phyloP scores from a whole-genome alignment of 2,113 vertebrate genomes.

The Pundamilia nyererei region DNA sequence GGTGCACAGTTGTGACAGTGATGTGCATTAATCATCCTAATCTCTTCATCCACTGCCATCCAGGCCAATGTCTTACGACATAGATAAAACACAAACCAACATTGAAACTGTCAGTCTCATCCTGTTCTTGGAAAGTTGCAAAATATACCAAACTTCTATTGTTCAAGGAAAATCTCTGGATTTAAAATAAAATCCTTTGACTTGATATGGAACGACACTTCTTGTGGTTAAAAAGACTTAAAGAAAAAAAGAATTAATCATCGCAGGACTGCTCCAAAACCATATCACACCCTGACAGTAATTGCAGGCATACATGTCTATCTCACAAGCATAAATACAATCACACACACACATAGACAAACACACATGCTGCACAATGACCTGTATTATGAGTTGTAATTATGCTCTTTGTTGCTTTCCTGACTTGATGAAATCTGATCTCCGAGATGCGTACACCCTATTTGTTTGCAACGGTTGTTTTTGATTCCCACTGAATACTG shows the following conservation, averaged over 20 bases:
- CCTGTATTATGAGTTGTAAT: slow-evolving; percentile 53
- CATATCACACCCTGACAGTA: slow-evolving; percentile 46
- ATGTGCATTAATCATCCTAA: background rate
- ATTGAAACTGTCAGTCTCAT: background rate
- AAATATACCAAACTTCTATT: slow-evolving; percentile 16
- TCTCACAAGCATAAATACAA: slow-evolving; percentile 5
- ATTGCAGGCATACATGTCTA: slow-evolving; percentile 29
- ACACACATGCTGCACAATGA: slow-evolving; percentile 38
- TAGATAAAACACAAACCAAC: background rate
- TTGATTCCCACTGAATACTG: slow-evolving; percentile 32
- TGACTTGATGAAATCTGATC: slow-evolving; percentile 43
- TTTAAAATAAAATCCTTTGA: slow-evolving; percentile 29
- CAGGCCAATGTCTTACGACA: background rate
- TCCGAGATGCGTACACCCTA: slow-evolving; percentile 19
- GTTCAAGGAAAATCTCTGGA: background rate
- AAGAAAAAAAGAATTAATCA: slow-evolving; percentile 45
- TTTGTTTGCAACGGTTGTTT: slow-evolving; percentile 50
- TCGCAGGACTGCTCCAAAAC: slow-evolving; percentile 10
- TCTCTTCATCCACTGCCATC: background rate
- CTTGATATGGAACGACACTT: slow-evolving; percentile 53
- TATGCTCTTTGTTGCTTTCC: slow-evolving; percentile 28
- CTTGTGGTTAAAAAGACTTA: slow-evolving; percentile 47
- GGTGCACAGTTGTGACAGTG: background rate
- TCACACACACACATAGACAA: background rate
- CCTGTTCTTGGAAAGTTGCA: background rate